Conservation (phyloP, 2,113 vertebrate genomes). For the Boleophthalmus pectinirostris region DNA sequence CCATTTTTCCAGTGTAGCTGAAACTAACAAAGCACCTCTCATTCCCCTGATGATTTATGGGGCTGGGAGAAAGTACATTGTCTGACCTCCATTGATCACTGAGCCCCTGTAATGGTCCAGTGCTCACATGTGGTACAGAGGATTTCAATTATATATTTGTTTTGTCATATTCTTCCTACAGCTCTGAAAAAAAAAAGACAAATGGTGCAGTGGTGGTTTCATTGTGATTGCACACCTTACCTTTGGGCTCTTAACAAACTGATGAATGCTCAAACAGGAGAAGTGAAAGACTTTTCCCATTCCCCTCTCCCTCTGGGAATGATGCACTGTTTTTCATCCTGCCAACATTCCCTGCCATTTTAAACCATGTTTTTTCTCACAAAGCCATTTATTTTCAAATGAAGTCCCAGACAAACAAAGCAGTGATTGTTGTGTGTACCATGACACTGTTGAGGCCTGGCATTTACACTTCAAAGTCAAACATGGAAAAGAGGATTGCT, state of each 20-base stretch:
- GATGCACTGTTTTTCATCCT: slow-evolving; percentile 33
- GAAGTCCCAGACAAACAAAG: background rate
- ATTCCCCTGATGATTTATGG: slow-evolving; percentile 21
- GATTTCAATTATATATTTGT: background rate
- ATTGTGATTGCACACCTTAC: slow-evolving; percentile 56
- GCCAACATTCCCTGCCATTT: slow-evolving; percentile 19
- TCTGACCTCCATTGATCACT: slow-evolving; percentile 41
- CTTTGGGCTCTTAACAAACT: slow-evolving; percentile 44
- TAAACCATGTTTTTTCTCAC: background rate
- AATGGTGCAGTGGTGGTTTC: slow-evolving; percentile 31
- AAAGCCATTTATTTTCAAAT: slow-evolving; percentile 9
- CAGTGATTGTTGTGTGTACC: background rate
- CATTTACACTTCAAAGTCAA: background rate
- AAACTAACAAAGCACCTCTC: slow-evolving; percentile 3
- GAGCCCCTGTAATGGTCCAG: slow-evolving; percentile 18
- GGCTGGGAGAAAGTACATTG: slow-evolving; percentile 21
- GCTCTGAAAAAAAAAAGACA: slow-evolving; percentile 28
- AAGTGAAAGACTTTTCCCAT: slow-evolving; percentile 48
- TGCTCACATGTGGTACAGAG: background rate
- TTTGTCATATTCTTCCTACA: slow-evolving; percentile 7
- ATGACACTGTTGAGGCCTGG: background rate
- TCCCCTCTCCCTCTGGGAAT: slow-evolving; percentile 24
- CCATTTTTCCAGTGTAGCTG: slow-evolving; percentile 2
- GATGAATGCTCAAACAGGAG: slow-evolving; percentile 56
- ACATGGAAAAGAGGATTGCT: background rate